phyloP scores from a whole-genome alignment of 2,888 invertebrate species.

The Papilio protenor region DNA sequence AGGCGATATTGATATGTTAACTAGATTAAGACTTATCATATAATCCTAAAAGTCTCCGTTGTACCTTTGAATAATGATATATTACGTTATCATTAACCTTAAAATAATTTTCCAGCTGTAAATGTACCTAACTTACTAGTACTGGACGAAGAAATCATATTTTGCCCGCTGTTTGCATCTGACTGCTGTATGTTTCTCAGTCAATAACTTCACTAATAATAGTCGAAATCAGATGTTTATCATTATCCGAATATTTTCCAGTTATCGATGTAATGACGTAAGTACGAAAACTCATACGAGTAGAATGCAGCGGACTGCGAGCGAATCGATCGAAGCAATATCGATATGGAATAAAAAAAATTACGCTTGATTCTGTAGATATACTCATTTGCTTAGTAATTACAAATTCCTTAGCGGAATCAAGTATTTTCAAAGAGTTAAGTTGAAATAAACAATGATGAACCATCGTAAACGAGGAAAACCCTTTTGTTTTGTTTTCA shows the following conservation, averaged over 20 bases:
- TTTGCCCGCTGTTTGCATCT: neutral
- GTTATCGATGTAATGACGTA: conserved; percentile 1
- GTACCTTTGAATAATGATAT: neutral
- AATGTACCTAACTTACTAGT: neutral
- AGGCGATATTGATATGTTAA: conserved; percentile 16
- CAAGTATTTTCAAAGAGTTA: neutral
- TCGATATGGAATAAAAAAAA: too few species aligned
- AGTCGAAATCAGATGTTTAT: neutral
- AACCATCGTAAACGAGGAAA: neutral
- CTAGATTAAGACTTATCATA: conserved; percentile 12
- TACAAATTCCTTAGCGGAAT: neutral
- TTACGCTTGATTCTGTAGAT: neutral
- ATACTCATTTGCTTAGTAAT: neutral
- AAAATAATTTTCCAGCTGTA: neutral
- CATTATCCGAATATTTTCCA: conserved; percentile 7
- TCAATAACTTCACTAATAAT: neutral
- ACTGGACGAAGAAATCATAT: neutral
- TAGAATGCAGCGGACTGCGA: neutral
- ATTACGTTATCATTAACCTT: conserved; percentile 6
- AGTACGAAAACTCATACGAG: conserved; percentile 1
- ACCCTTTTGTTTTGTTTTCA: neutral
- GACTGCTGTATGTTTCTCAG: neutral
- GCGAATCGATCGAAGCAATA: neutral
- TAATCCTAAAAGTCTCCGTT: conserved; percentile 6
- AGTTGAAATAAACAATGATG: neutral